Conservation (phyloP, 2,888 invertebrate genomes). For the Pandemis corylana region DNA sequence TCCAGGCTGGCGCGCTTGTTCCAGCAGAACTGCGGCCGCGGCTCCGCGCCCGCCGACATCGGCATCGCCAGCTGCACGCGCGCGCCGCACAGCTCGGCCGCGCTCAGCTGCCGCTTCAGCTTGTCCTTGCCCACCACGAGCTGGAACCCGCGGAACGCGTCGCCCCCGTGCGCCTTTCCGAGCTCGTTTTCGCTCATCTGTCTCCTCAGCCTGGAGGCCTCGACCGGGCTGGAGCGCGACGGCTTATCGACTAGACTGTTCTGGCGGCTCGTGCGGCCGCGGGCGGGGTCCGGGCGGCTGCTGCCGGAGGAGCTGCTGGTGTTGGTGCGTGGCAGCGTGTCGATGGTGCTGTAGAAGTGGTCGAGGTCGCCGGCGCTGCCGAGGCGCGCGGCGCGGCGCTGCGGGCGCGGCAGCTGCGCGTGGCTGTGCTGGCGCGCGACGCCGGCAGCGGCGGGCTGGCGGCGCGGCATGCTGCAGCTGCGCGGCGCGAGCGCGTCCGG, state of each 20-base stretch:
- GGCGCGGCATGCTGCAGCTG: constrained; percentile 80
- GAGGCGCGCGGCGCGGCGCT: constrained; percentile 67
- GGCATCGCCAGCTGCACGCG: constrained; percentile 75
- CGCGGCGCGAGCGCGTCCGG: constrained; percentile 70
- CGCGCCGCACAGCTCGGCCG: constrained; percentile 71
- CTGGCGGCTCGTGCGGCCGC: constrained; percentile 63
- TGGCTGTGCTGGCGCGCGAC: constrained; percentile 75
- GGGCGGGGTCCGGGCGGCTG: constrained; percentile 59
- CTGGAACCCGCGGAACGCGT: constrained; percentile 74
- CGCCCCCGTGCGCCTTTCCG: constrained; percentile 66
- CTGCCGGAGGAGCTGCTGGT: constrained; percentile 72
- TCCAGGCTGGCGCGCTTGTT: constrained; percentile 67
- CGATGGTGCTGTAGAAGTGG: constrained; percentile 75
- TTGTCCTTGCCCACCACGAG: constrained; percentile 74
- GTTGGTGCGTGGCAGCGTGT: constrained; percentile 64
- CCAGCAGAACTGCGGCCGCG: constrained; percentile 71
- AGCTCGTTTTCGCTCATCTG: constrained; percentile 78
- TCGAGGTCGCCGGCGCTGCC: constrained; percentile 68
- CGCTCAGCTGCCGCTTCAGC: constrained; percentile 75
- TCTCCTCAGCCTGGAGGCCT: constrained; percentile 63
- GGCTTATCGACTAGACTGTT: constrained; percentile 69
- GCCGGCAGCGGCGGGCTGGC: constrained; percentile 60
- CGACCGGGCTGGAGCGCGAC: constrained; percentile 56
- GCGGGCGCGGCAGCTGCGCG: constrained; percentile 72
- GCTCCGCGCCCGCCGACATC: constrained; percentile 81